These are phyloP conservation scores for Hydrochoerus hydrochaeris DNA, from an alignment of 2,113 vertebrate species.

Conservation along the genomic window DNA sequence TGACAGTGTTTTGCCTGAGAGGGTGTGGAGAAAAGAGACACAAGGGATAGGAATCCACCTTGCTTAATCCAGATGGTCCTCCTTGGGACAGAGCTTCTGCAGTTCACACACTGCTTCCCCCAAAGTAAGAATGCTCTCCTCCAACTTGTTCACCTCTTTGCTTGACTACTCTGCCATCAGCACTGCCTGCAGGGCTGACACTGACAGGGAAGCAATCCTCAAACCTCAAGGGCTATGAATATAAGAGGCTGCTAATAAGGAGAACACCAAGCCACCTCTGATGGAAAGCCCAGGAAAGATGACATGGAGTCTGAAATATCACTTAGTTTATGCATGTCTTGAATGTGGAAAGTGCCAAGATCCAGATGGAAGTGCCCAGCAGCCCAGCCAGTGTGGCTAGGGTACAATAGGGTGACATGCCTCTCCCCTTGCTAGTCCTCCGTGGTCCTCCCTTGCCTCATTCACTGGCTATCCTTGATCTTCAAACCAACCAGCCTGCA, in stretches of 20 bases:
- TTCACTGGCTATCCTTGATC: neutral
- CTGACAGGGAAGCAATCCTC: neutral
- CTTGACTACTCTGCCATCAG: neutral
- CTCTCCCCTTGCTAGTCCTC: neutral
- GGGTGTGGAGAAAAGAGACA: too few species aligned
- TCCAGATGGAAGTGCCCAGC: neutral
- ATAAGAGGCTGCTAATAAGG: neutral
- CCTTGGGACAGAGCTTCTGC: too few species aligned
- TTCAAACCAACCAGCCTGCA: neutral
- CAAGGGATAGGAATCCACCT: too few species aligned
- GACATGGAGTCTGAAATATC: neutral
- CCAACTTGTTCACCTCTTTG: neutral
- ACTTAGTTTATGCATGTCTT: neutral
- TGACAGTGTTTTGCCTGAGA: neutral
- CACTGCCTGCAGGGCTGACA: neutral
- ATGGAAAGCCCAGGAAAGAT: neutral
- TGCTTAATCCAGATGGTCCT: neutral
- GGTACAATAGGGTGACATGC: neutral
- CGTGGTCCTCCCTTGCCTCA: neutral
- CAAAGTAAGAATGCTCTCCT: neutral
- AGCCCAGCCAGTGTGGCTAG: neutral
- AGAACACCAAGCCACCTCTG: neutral
- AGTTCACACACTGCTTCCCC: fast-evolving
- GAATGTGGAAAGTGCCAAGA: too few species aligned
- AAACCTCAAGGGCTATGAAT: neutral